These are phyloP conservation scores for Drosophila formosana DNA, from an alignment of 2,888 invertebrate species.

Conservation along the genomic window DNA sequence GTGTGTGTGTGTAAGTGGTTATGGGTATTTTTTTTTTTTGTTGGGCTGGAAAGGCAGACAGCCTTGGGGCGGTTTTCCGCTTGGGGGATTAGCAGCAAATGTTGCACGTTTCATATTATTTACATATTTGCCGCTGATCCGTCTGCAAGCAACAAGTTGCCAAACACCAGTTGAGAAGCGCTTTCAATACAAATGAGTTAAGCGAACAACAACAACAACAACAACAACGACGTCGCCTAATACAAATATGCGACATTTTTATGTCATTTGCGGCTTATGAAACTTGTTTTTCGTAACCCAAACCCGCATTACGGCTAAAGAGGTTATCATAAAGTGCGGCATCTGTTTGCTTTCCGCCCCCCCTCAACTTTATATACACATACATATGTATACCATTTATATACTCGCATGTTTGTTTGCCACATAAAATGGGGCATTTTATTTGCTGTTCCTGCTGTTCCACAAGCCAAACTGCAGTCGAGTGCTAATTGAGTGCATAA, in stretches of 20 bases:
- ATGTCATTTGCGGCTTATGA: conserved; percentile 46
- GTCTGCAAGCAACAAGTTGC: conserved; percentile 56
- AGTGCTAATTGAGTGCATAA: conserved; percentile 3
- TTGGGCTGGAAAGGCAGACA: not conserved
- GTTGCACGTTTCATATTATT: conserved; percentile 63
- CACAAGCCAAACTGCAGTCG: not conserved
- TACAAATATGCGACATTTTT: conserved; percentile 47
- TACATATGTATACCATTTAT: not conserved
- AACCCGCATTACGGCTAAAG: conserved; percentile 11
- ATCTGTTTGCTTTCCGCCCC: not conserved
- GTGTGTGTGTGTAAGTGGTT: conserved; percentile 35
- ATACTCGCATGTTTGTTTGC: not conserved
- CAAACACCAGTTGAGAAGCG: conserved; percentile 38
- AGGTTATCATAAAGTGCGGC: conserved; percentile 10
- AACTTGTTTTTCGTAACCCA: conserved; percentile 18
- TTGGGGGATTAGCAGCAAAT: conserved; percentile 61
- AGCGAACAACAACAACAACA: conserved; percentile 32
- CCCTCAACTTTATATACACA: not conserved
- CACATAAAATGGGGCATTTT: not conserved
- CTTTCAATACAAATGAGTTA: conserved; percentile 65
- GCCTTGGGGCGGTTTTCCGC: conserved; percentile 19
- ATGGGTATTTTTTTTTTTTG: conserved; percentile 26
- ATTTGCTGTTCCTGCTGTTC: too few species aligned
- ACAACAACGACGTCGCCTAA: conserved; percentile 10
- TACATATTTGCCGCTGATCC: conserved; percentile 60